Evolutionary conservation across 2,797 vertebrate species (phyloP).

Genomic region (Aulostomus chinensis): DNA sequence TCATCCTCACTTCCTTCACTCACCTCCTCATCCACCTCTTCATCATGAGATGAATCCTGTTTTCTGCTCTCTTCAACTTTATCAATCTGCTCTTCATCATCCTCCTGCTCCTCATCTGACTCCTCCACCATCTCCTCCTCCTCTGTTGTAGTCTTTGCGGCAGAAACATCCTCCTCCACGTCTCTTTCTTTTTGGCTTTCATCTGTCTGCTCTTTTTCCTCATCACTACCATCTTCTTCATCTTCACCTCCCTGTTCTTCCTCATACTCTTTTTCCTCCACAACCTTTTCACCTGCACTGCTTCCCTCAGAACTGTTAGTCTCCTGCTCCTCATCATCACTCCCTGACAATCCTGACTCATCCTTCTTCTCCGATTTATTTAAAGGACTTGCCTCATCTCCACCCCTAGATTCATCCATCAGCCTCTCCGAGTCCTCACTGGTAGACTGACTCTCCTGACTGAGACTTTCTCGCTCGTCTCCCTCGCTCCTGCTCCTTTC

Average conservation of each 20-base stretch:
- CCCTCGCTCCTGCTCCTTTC: constrained; percentile 1
- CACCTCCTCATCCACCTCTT: constrained; percentile 27
- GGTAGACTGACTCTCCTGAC: constrained; percentile 1
- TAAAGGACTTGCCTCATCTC: constrained; percentile 5
- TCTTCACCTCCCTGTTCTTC: constrained; percentile 2
- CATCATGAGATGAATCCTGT: constrained; percentile 25
- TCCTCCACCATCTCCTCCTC: constrained; percentile 22
- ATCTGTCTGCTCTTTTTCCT: constrained; percentile 18
- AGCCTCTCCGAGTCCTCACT: constrained; percentile 10
- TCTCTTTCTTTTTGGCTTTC: constrained; percentile 13
- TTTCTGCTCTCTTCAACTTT: constrained; percentile 14
- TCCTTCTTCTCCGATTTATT: constrained; percentile 22
- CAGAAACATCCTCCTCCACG: constrained; percentile 14
- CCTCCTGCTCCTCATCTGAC: constrained; percentile 8
- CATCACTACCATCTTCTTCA: constrained; percentile 2
- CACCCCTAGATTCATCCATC: background rate
- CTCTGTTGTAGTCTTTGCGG: constrained; percentile 14
- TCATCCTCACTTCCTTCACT: constrained; percentile 15
- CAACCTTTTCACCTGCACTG: constrained; percentile 12
- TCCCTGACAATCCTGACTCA: constrained; percentile 3
- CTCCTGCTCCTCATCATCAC: constrained; percentile 30
- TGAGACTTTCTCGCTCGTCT: constrained; percentile 4
- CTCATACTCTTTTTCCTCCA: constrained; percentile 7
- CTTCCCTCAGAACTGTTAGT: constrained; percentile 22
- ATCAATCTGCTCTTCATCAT: constrained; percentile 12